Percentiles rank a stretch among this genome's conserved stretches.
phyloP scores from a whole-genome alignment of 2,797 vertebrate genomes.

The Myotis findleyi region DNA sequence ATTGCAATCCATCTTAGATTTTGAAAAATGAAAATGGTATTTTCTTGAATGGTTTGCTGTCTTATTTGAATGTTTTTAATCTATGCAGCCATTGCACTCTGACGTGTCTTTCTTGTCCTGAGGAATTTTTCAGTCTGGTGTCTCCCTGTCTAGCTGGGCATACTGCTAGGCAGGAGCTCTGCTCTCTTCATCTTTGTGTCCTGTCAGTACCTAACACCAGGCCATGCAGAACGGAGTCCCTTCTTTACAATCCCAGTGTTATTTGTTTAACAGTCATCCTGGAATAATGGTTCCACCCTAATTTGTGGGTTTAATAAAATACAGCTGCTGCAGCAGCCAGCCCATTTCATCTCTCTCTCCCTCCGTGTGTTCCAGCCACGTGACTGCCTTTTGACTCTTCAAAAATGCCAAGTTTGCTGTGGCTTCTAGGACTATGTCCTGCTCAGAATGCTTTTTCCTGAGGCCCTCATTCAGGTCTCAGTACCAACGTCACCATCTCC shows the following conservation, averaged over 20 bases:
- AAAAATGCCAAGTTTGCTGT: not conserved
- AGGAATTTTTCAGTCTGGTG: not conserved
- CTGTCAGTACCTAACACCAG: not conserved
- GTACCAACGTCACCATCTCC: not conserved
- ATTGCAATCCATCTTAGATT: not conserved
- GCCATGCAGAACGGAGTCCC: not conserved
- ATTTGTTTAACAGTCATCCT: conserved; percentile 58
- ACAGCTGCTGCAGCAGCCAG: conserved; percentile 46
- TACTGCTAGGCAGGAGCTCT: not conserved
- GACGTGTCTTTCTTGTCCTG: not conserved
- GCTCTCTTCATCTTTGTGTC: not conserved
- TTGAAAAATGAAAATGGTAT: not conserved
- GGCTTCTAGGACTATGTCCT: not conserved
- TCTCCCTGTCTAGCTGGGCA: not conserved
- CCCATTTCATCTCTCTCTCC: not conserved
- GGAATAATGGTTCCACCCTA: conserved; percentile 60
- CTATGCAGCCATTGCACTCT: not conserved
- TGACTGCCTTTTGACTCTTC: not conserved
- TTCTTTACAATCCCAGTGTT: conserved; percentile 16
- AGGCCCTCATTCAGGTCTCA: not conserved
- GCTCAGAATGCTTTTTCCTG: not conserved
- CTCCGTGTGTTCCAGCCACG: not conserved
- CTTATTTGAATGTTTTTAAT: not conserved
- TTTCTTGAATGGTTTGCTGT: not conserved
- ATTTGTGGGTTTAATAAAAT: conserved; percentile 76